These are phyloP conservation scores for Dorcus parallelipipedus DNA, from an alignment of 2,888 invertebrate genomes.

Conservation along the genomic window DNA sequence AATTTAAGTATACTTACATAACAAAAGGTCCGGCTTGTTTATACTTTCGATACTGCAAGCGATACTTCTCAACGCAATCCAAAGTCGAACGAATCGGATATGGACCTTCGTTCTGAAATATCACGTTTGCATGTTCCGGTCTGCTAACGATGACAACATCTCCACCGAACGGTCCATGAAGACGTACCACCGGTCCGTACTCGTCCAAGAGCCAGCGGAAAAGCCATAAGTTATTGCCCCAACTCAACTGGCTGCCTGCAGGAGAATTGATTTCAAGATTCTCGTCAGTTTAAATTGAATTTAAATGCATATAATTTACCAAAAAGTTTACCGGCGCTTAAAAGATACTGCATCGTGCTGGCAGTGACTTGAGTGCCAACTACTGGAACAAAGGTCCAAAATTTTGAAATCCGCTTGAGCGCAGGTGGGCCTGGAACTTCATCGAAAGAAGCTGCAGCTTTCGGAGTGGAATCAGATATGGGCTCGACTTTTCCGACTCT, in stretches of 20 bases:
- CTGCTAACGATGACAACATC: slow-evolving; percentile 63
- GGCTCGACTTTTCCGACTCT: slow-evolving; percentile 22
- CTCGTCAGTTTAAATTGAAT: slow-evolving; percentile 19
- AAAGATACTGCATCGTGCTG: slow-evolving; percentile 51
- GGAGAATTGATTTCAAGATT: not conserved
- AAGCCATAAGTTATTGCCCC: slow-evolving; percentile 49
- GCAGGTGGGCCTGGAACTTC: slow-evolving; percentile 63
- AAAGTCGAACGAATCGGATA: slow-evolving; percentile 60
- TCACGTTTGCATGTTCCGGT: slow-evolving; percentile 62
- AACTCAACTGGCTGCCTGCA: slow-evolving; percentile 46
- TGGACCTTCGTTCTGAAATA: slow-evolving; percentile 60
- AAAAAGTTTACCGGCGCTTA: slow-evolving; percentile 53
- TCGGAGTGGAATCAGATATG: slow-evolving; percentile 23
- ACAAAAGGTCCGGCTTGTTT: slow-evolving; percentile 57
- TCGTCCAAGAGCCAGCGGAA: slow-evolving; percentile 50
- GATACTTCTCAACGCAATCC: slow-evolving; percentile 63
- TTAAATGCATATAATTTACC: slow-evolving; percentile 29
- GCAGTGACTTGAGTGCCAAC: slow-evolving; percentile 62
- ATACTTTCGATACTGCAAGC: slow-evolving; percentile 55
- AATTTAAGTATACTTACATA: slow-evolving; percentile 48
- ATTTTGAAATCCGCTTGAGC: slow-evolving; percentile 56
- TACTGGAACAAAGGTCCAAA: slow-evolving; percentile 60
- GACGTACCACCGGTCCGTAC: slow-evolving; percentile 65
- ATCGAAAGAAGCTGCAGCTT: slow-evolving; percentile 52
- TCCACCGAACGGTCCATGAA: slow-evolving; percentile 61